Base-by-base conservation (phyloP, 2,113 vertebrate genomes). In the Rhinopomastus cyanomelas region DNA sequence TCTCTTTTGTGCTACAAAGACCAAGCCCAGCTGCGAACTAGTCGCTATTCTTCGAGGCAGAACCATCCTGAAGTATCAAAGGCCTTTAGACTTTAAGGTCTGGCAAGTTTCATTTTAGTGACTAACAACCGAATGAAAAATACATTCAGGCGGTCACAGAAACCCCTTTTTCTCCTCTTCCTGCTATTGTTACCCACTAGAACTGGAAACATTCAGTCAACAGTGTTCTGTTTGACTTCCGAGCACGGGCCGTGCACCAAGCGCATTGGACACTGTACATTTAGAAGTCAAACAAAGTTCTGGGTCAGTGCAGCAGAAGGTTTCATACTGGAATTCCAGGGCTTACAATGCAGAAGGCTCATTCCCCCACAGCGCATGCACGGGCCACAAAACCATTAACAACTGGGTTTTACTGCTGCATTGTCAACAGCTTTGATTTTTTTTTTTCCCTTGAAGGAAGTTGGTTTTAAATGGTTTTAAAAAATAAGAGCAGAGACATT, bases 331-430 rank as follows among this genome's bases (percentile, higher is more conserved):
- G 85, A 83, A 61, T 26, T 65, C 44, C 68, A 27, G 1, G 36
- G 56, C 65, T 60, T 49, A 77, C 53, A 73, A 20, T 4, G 8
- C 32, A 71, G 64, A 89, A 78, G 51, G 83, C 86, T 30, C 64
- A 56, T 74, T 95, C 83, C 86, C 86, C 57, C 1, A 12, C 21
- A 86, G 34, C 66, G 92, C 85, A 91, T 80, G 87, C 94, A 90
- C 62, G 90, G 95, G 87, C 78, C 78, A 90, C 48, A 81, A n/a
- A n/a, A 15, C 39, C 1, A 11, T 29, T 89, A 91, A 76, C 71
- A 78, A 44, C 18, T 32, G 82, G 77, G 19, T 94, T 75, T 57
- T 65, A 91, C 25, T 81, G 83, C 74, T 93, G 86, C 77, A 66
- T 71, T 52, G 68, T 27, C 71, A 66, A 34, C 69, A 55, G 49